Conservation (phyloP, 2,113 vertebrate genomes). For the Neolamprologus kungweensis region DNA sequence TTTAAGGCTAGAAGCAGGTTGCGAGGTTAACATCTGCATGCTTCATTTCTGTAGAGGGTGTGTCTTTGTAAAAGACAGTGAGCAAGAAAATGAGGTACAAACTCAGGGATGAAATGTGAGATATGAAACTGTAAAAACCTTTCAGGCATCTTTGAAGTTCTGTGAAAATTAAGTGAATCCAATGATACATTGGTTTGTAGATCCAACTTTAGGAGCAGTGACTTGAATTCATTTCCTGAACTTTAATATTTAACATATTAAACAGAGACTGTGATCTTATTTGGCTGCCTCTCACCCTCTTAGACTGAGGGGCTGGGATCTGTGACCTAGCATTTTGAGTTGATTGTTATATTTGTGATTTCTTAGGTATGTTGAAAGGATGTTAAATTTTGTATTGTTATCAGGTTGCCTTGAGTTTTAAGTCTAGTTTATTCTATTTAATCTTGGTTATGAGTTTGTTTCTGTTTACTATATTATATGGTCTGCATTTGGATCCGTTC, state of each 20-base stretch:
- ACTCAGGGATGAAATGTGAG: background rate
- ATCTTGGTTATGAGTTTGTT: background rate
- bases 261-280: background rate
- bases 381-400: background rate
- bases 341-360: rapidly evolving
- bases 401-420: background rate
- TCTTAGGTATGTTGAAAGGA: background rate
- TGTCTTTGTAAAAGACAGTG: background rate
- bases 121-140: background rate
- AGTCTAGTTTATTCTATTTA: background rate
- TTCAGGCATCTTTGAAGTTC: rapidly evolving
- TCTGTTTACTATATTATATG: rapidly evolving
- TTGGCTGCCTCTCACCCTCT: rapidly evolving
- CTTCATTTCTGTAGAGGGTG: rapidly evolving
- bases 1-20: background rate
- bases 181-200: rapidly evolving
- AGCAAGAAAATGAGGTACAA: background rate
- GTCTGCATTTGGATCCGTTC: background rate
- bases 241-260: background rate
- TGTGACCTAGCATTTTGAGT: background rate
- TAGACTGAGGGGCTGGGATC: rapidly evolving
- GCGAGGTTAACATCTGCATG: rapidly evolving
- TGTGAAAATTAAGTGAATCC: background rate
- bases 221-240: rapidly evolving
- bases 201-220: background rate